These are phyloP conservation scores for Paraescarpia echinospica DNA, from an alignment of 1,140 invertebrate genomes.

Conservation along the genomic window DNA sequence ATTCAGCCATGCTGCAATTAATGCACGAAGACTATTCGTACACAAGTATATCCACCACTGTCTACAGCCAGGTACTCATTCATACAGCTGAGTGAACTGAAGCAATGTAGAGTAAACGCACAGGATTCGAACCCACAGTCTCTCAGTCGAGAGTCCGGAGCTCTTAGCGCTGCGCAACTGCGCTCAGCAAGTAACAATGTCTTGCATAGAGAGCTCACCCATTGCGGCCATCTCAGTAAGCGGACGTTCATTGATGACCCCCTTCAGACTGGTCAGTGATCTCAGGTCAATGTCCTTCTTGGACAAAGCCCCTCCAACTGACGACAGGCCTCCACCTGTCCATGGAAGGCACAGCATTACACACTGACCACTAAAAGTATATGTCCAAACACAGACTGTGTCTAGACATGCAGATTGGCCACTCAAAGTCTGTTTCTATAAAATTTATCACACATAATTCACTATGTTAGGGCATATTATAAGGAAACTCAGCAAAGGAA, in stretches of 20 bases:
- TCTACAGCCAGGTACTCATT: too few species aligned
- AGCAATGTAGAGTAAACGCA: too few species aligned
- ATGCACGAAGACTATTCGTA: too few species aligned
- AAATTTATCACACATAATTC: too few species aligned
- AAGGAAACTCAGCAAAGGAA: too few species aligned
- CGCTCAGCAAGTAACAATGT: background rate
- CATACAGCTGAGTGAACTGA: too few species aligned
- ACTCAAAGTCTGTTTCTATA: background rate
- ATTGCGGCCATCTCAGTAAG: slow-evolving; percentile 49
- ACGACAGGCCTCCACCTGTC: background rate
- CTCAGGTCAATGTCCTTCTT: background rate
- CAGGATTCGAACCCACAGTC: too few species aligned
- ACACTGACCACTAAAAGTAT: background rate
- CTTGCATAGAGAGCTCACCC: slow-evolving; percentile 17
- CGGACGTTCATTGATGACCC: slow-evolving; percentile 34
- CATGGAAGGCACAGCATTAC: background rate
- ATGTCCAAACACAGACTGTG: background rate
- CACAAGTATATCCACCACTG: too few species aligned
- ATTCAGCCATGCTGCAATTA: too few species aligned
- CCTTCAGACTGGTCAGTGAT: slow-evolving; percentile 33
- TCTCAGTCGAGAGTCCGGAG: too few species aligned
- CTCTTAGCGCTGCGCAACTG: too few species aligned
- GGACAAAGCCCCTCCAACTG: background rate
- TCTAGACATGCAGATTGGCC: background rate
- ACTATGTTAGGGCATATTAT: too few species aligned